phyloP scores from a whole-genome alignment of 2,888 invertebrate species.

The Mactromeris polynyma region DNA sequence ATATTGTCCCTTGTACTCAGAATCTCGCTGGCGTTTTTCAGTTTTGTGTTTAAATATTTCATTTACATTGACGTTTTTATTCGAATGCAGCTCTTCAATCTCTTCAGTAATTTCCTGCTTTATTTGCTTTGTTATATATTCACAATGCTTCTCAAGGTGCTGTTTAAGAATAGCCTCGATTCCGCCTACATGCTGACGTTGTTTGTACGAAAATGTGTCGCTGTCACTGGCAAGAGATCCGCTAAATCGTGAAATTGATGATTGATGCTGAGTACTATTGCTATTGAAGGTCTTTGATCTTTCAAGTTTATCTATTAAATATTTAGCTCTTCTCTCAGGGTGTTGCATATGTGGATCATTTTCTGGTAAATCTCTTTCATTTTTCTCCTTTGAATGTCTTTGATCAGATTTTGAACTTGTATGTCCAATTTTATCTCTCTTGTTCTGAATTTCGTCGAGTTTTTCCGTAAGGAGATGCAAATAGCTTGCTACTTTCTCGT shows the following conservation, averaged over 20 bases:
- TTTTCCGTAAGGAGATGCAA: constrained; percentile 45
- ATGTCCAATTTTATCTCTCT: constrained; percentile 23
- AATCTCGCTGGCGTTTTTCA: background rate
- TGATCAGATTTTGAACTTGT: background rate
- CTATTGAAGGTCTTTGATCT: background rate
- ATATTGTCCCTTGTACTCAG: background rate
- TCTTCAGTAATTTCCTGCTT: constrained; percentile 31
- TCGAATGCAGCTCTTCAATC: background rate
- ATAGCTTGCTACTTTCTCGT: constrained; percentile 59
- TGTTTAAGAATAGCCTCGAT: constrained; percentile 35
- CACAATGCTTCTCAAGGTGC: constrained; percentile 31
- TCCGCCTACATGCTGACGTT: background rate
- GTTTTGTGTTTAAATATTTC: background rate
- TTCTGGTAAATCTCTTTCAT: background rate
- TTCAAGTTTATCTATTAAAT: constrained; percentile 12
- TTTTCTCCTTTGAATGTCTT: background rate
- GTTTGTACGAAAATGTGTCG: background rate
- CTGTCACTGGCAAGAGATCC: background rate
- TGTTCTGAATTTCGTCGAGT: constrained; percentile 47
- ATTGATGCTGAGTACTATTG: background rate
- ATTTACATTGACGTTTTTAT: background rate
- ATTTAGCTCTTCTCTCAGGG: background rate
- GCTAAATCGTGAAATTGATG: background rate
- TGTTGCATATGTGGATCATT: background rate
- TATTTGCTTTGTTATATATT: constrained; percentile 39